phyloP scores from a whole-genome alignment of 2,113 vertebrate species.

The Junco hyemalis region DNA sequence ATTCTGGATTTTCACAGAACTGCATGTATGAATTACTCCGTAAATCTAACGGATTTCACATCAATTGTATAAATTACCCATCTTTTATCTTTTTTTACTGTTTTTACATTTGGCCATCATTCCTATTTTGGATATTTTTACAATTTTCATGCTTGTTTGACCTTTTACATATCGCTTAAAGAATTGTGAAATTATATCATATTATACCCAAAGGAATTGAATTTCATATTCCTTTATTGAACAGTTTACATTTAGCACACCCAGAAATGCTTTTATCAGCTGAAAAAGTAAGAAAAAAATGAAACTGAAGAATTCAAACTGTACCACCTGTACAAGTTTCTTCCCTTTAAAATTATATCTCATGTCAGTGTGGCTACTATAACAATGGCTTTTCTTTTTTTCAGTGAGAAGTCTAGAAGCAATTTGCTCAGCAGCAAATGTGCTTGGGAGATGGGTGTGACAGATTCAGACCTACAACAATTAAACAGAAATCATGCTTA shows the following conservation, averaged over 20 bases:
- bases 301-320: not conserved
- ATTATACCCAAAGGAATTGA: not conserved
- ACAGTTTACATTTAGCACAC: not conserved
- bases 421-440: not conserved
- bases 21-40: not conserved
- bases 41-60: not conserved
- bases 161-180: slow-evolving; percentile 12
- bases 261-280: not conserved
- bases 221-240: slow-evolving; percentile 8
- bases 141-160: slow-evolving; percentile 4
- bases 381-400: not conserved
- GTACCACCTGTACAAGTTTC: not conserved
- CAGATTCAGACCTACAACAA: not conserved
- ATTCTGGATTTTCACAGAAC: not conserved
- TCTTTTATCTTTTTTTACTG: not conserved
- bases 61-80: not conserved
- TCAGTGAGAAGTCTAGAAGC: not conserved
- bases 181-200: slow-evolving; percentile 14
- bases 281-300: slow-evolving; percentile 33
- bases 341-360: not conserved
- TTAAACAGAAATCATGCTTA: not conserved
- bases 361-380: not conserved
- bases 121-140: slow-evolving; percentile 12
- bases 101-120: not conserved
- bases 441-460: not conserved